Percentiles rank a stretch among this genome's conserved stretches.
phyloP scores from a whole-genome alignment of 2,797 vertebrate genomes.

The Melanogrammus aeglefinus region DNA sequence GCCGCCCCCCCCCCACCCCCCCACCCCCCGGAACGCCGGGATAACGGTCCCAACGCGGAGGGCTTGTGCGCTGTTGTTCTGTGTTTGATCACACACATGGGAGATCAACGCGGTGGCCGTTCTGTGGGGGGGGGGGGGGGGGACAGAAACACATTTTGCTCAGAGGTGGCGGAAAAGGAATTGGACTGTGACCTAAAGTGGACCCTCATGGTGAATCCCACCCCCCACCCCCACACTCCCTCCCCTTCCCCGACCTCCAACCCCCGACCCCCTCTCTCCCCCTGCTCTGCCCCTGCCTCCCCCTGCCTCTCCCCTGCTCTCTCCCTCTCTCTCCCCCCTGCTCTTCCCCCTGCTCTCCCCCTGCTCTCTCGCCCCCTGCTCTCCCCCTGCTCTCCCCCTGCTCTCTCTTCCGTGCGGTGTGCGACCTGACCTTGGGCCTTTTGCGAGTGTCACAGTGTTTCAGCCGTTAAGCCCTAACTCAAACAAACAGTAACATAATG shows the following conservation, averaged over 20 bases:
- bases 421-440: constrained; percentile 65
- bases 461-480: constrained; percentile 72
- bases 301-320: no score
- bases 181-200: constrained; percentile 49
- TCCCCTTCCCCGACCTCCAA: neutral
- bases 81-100: constrained; percentile 46
- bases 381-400: neutral
- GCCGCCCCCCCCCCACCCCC: constrained; percentile 55
- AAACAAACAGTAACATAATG: constrained; percentile 80
- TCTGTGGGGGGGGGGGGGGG: constrained; percentile 50
- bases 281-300: no score
- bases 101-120: constrained; percentile 46
- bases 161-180: no score
- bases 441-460: constrained; percentile 67
- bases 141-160: constrained; percentile 6
- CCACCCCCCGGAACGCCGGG: constrained; percentile 51
- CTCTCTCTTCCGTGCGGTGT: constrained; percentile 15
- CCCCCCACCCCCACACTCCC: constrained; percentile 29
- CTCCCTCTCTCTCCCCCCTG: no score
- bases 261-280: neutral
- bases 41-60: constrained; percentile 61
- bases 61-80: constrained; percentile 42
- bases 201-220: constrained; percentile 63
- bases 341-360: no score
- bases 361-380: no score